Evolutionary conservation across 2,113 vertebrate genomes (phyloP).

Genomic region (Stegastes partitus): DNA sequence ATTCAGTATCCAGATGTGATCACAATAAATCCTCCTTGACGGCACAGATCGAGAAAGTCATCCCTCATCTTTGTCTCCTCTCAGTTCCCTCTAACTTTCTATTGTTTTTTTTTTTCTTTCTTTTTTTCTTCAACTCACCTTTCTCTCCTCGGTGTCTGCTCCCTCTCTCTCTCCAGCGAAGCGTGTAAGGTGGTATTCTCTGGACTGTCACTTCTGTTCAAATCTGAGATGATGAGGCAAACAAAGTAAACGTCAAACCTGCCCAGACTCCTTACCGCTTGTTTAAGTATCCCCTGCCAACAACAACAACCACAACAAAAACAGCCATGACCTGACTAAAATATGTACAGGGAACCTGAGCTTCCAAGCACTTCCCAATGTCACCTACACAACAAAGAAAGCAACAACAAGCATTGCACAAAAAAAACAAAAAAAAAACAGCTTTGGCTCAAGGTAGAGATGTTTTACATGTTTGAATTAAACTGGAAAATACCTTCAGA

Average conservation of each 20-base stretch:
- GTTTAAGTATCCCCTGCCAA: slow-evolving; percentile 53
- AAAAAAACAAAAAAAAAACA: background rate
- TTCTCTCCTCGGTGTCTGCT: slow-evolving; percentile 26
- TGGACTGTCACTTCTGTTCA: slow-evolving; percentile 62
- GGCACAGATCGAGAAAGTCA: slow-evolving; percentile 42
- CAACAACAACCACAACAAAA: slow-evolving; percentile 54
- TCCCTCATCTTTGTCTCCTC: slow-evolving; percentile 43
- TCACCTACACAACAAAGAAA: slow-evolving; percentile 36
- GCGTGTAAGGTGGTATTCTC: slow-evolving; percentile 52
- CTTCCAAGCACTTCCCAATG: slow-evolving; percentile 42
- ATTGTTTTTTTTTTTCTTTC: background rate
- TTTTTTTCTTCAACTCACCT: slow-evolving; percentile 29
- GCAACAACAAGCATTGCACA: background rate
- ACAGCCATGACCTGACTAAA: slow-evolving; percentile 55
- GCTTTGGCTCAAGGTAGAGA: background rate
- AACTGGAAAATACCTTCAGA: background rate
- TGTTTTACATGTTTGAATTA: slow-evolving; percentile 7
- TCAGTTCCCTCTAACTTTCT: slow-evolving; percentile 13
- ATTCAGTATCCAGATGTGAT: slow-evolving; percentile 26
- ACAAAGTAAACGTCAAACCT: slow-evolving; percentile 68
- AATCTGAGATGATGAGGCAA: slow-evolving; percentile 64
- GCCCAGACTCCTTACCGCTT: slow-evolving; percentile 58
- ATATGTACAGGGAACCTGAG: slow-evolving; percentile 47
- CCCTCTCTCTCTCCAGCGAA: slow-evolving; percentile 35
- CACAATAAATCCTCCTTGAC: slow-evolving; percentile 34